Evolutionary conservation across 2,888 invertebrate genomes (phyloP).

Genomic region (Papilio demoleus): DNA sequence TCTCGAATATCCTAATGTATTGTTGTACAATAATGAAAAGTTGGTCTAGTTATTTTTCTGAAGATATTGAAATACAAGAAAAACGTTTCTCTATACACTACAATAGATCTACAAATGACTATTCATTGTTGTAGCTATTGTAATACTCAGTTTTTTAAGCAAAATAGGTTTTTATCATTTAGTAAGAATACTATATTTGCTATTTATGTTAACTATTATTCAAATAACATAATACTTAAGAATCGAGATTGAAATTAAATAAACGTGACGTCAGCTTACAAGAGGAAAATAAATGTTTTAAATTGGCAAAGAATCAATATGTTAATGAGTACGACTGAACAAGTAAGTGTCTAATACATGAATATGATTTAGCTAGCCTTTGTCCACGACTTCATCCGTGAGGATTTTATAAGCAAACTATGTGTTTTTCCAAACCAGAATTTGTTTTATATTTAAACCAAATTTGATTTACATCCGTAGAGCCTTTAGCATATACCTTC

Average conservation of each 20-base stretch:
- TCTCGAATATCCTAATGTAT: constrained; percentile 15
- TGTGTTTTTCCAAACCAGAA: too few species aligned
- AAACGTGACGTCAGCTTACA: not conserved
- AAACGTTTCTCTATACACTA: not conserved
- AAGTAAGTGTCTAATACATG: not conserved
- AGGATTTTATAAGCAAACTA: too few species aligned
- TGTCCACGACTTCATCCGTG: too few species aligned
- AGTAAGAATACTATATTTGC: too few species aligned
- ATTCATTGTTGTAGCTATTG: not conserved
- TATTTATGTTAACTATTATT: too few species aligned
- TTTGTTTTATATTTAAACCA: too few species aligned
- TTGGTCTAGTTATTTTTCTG: not conserved
- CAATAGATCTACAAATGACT: not conserved
- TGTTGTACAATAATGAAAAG: not conserved
- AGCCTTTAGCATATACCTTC: too few species aligned
- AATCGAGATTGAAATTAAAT: not conserved
- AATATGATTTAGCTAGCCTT: not conserved
- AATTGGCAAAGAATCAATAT: not conserved
- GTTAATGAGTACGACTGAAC: not conserved
- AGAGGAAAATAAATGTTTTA: not conserved
- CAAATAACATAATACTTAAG: too few species aligned
- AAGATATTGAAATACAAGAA: not conserved
- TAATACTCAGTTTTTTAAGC: too few species aligned
- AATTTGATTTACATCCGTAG: too few species aligned
- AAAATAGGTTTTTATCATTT: too few species aligned